Conservation (phyloP, 2,888 invertebrate species). For the Sarcophaga caerulescens region DNA sequence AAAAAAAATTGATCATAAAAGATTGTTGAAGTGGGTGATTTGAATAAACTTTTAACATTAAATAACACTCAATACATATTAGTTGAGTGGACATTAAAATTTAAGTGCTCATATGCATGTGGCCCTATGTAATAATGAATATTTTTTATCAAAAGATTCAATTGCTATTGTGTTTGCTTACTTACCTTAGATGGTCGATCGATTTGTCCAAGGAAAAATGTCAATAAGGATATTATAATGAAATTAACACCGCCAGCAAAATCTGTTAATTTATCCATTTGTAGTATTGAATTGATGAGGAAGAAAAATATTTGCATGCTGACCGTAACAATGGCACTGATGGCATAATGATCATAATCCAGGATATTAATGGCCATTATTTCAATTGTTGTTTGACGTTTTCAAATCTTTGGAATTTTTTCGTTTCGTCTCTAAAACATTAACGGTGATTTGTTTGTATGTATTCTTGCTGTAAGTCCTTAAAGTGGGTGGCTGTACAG, state of each 20-base stretch:
- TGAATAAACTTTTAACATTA: slow-evolving; percentile 46
- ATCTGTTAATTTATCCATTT: slow-evolving; percentile 95
- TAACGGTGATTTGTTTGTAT: not conserved
- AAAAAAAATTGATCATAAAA: slow-evolving; percentile 20
- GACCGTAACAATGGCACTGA: slow-evolving; percentile 92
- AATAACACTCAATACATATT: not conserved
- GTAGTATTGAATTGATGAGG: slow-evolving; percentile 91
- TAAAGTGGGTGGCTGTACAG: too few relatives aligned
- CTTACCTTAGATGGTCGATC: slow-evolving; percentile 85
- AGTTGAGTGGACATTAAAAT: not conserved
- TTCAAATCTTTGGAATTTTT: not conserved
- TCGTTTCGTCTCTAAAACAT: not conserved
- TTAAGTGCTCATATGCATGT: not conserved
- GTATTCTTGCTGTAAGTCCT: too few relatives aligned
- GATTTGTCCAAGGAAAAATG: slow-evolving; percentile 92
- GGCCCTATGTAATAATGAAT: too few relatives aligned
- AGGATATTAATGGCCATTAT: slow-evolving; percentile 82
- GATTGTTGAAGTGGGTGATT: slow-evolving; percentile 40
- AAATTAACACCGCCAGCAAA: slow-evolving; percentile 97
- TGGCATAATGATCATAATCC: slow-evolving; percentile 92
- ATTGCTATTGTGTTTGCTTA: slow-evolving; percentile 24
- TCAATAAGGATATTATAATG: slow-evolving; percentile 92
- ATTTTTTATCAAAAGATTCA: not conserved
- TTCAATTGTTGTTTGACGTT: slow-evolving; percentile 19
- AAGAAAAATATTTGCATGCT: slow-evolving; percentile 94